Conservation (phyloP, 2,888 invertebrate genomes). For the Rhyacophila evoluta region DNA sequence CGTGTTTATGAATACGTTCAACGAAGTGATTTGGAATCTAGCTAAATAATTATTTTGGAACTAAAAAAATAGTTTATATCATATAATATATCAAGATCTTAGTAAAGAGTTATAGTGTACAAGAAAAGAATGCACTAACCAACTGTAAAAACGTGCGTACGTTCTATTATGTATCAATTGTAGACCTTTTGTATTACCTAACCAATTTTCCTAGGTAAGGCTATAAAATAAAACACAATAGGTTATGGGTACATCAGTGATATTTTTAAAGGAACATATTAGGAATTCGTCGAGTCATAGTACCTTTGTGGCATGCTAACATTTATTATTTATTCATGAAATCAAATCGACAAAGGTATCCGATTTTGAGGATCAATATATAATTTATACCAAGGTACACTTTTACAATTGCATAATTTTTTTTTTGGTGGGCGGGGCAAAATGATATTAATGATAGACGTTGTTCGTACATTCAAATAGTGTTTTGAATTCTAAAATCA, state of each 20-base stretch:
- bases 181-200: neutral
- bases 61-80: too few relatives aligned
- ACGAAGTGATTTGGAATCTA: too few relatives aligned
- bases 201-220: neutral
- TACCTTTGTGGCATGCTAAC: neutral
- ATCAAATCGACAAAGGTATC: conserved; percentile 30
- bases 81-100: too few relatives aligned
- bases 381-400: too few relatives aligned
- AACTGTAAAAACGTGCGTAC: too few relatives aligned
- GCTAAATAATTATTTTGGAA: too few relatives aligned
- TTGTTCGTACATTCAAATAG: too few relatives aligned
- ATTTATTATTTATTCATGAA: conserved; percentile 40
- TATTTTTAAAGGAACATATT: neutral
- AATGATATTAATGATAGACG: neutral
- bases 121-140: too few relatives aligned
- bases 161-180: too few relatives aligned
- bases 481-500: too few relatives aligned
- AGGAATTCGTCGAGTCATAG: conserved; percentile 47
- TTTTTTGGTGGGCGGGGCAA: neutral
- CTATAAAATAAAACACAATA: neutral
- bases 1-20: too few relatives aligned
- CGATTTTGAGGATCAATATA: neutral
- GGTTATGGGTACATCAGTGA: neutral
- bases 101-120: too few relatives aligned
- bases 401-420: conserved; percentile 1